These are phyloP conservation scores for Alloscopus bannaensis DNA, from an alignment of 2,888 invertebrate species.

Conservation along the genomic window DNA sequence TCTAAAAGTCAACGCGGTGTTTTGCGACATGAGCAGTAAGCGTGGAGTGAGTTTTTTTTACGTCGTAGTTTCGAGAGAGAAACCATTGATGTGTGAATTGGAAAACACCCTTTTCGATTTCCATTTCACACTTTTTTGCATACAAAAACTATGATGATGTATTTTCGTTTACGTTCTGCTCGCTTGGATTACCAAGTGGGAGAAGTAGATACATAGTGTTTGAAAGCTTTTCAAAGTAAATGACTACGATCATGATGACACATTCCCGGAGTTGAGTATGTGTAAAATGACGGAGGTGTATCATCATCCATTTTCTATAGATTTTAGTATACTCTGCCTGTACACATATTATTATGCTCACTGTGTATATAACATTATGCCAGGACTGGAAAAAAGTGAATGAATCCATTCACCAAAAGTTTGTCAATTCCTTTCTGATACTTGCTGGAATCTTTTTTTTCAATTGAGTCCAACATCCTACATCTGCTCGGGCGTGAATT, in stretches of 20 bases:
- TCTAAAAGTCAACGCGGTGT: background rate
- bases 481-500: conserved; percentile 40
- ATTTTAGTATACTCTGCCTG: no score
- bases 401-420: background rate
- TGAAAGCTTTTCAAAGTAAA: background rate
- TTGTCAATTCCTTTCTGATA: background rate
- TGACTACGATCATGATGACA: conserved; percentile 12
- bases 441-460: background rate
- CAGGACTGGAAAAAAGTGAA: background rate
- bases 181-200: conserved; percentile 18
- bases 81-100: conserved; percentile 56
- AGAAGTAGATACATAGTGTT: background rate
- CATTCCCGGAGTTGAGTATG: background rate
- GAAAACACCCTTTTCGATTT: conserved; percentile 57
- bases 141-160: conserved; percentile 30
- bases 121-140: conserved; percentile 31
- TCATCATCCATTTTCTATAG: background rate
- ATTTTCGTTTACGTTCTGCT: conserved; percentile 40
- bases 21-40: background rate
- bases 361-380: no score
- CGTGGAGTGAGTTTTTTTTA: no score
- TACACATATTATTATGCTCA: no score
- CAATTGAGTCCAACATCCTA: conserved; percentile 4
- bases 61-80: background rate
- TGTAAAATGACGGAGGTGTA: background rate